Base-by-base conservation (phyloP, 1,140 invertebrate genomes). In the Fopius arisanus region DNA sequence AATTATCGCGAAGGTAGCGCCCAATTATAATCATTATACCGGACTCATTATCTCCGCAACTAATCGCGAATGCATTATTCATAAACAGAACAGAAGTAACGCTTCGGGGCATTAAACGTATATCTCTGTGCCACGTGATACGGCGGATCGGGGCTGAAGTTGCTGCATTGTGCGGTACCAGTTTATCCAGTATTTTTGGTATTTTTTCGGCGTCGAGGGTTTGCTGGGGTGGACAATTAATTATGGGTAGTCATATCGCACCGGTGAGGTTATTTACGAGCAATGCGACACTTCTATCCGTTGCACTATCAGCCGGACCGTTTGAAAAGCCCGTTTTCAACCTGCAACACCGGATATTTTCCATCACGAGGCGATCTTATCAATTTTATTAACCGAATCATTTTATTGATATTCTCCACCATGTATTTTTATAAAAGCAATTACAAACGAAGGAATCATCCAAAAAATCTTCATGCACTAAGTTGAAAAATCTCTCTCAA, bases 21-120 rank as follows among this genome's bases (percentile, higher is more conserved):
- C 54, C 26, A 59, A 59, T 59, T 26, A 59, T 37, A 66, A 37
- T 43, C 12, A 66, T 66, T 29, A 69, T 70, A 54, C 19, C 21
- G 41, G 21, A 26, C 37, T 26, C 31, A 41, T 40, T 85, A 83
- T 85, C 82, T 77, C 37, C 63, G 23, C 48, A 72, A 68, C 75
- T 74, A 81, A 81, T 84, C 83, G 77, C 70, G 54, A 75, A 85
- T 85, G 74, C 81, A 84, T 85, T 83, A 85, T 85, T 85, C 83
- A 84, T 84, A 83, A 76, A 82, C 73, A 67, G 75, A 75, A 82
- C 68, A 29, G 29, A 29, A 28, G 75, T 77, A 79, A 75, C 76
- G 75, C 68, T 31, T 51, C 23, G 54, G 54, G 54, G 54, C 54
- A 59, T 48, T 68, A 62, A 74, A 51, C 74, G 71, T 59, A 37